A percentile compares a stretch with the other conserved stretches of the same genome.
Evolutionary conservation across 2,797 vertebrate genomes (phyloP).

Genomic region (Galago senegalensis): DNA sequence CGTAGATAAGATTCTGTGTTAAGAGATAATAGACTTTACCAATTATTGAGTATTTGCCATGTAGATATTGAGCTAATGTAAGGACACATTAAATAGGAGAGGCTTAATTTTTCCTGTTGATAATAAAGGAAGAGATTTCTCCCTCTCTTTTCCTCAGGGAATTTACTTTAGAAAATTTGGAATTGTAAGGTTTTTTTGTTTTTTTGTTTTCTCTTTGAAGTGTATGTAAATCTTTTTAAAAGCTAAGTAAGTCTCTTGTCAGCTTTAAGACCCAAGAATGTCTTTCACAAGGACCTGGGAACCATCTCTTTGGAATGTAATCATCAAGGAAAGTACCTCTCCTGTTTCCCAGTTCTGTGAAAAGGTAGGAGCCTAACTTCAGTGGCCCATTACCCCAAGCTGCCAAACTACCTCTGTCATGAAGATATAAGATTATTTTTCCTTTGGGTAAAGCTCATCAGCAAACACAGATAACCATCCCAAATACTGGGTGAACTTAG

Average conservation of each 20-base stretch:
- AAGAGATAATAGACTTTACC: neutral
- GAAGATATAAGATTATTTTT: neutral
- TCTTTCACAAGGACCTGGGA: neutral
- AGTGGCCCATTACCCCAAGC: neutral
- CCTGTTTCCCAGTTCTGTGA: neutral
- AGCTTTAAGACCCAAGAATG: neutral
- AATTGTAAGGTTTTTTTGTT: neutral
- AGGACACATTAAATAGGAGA: neutral
- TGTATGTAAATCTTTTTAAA: constrained; percentile 13
- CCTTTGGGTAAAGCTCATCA: constrained; percentile 11
- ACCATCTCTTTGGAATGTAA: neutral
- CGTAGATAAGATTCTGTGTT: neutral
- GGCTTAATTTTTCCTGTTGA: neutral
- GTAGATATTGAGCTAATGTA: neutral
- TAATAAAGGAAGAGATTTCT: constrained; percentile 17
- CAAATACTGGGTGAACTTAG: neutral
- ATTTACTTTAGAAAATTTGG: neutral
- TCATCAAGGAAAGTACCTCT: neutral
- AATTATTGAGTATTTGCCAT: neutral
- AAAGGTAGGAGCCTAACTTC: neutral
- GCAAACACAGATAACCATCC: neutral
- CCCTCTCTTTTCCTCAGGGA: neutral
- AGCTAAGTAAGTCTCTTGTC: neutral
- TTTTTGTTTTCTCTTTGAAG: neutral
- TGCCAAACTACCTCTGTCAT: neutral